These are phyloP conservation scores for Eurytemora carolleeae DNA, from an alignment of 1,140 invertebrate genomes.

Conservation along the genomic window DNA sequence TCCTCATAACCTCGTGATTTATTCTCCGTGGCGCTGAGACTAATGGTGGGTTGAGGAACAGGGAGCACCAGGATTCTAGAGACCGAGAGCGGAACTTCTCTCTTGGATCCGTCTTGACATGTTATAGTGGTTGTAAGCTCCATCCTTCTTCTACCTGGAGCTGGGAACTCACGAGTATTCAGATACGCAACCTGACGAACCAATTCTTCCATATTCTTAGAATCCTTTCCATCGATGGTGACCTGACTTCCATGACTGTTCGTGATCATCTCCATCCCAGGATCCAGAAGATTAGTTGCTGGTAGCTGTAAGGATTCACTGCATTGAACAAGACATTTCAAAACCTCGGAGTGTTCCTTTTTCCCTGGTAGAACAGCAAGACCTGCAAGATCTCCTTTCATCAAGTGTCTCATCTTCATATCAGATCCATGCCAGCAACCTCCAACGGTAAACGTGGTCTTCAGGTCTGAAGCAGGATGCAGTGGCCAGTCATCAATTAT, in stretches of 20 bases:
- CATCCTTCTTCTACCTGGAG: conserved; percentile 69
- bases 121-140: conserved; percentile 54
- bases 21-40: conserved; percentile 58
- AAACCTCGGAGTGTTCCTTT: conserved; percentile 54
- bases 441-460: conserved; percentile 79
- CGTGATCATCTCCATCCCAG: conserved; percentile 46
- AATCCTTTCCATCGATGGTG: conserved; percentile 68
- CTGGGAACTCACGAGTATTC: conserved; percentile 71
- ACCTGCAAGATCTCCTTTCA: conserved; percentile 67
- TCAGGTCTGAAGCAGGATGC: conserved; percentile 76
- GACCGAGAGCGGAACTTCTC: conserved; percentile 47
- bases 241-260: conserved; percentile 69
- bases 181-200: conserved; percentile 71
- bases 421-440: conserved; percentile 91
- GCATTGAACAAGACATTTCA: conserved; percentile 63
- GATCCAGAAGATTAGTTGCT: conserved; percentile 49
- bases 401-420: conserved; percentile 63
- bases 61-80: conserved; percentile 68
- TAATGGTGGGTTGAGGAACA: conserved; percentile 58
- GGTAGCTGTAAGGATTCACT: conserved; percentile 62
- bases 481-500: conserved; percentile 99
- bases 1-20: conserved; percentile 62
- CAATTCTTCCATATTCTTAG: conserved; percentile 65
- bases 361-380: conserved; percentile 55
- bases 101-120: conserved; percentile 25